Evolutionary conservation across 2,888 invertebrate genomes (phyloP), one percentile per base, ranked within the genome.

Genomic region (Auanema freiburgensis): DNA sequence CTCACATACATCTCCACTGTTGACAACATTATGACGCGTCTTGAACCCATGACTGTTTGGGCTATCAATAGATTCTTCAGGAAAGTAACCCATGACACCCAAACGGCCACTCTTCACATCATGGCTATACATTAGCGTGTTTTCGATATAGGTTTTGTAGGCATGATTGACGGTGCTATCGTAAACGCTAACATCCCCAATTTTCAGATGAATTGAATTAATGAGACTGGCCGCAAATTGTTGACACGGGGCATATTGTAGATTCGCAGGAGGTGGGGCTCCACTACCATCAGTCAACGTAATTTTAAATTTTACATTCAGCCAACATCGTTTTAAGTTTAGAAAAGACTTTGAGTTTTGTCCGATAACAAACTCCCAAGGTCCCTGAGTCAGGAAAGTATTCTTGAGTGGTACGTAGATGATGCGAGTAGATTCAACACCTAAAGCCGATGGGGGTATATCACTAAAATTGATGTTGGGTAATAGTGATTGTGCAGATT

Each of bases 61-160:
- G 12, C 14, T 14, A 14, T 43, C 14, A 11, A 43, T 12, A 11
- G 11, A 11, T 43, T 43, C 43, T 43, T 43, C 43, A 43, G 14
- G 14, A 11, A 12, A 11, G 43, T 43, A 43, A 43, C 43, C 43
- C 11, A 11, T 12, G 14, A 43, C 14, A 12, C 14, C 12, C 43
- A 43, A 43, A 14, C 12, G 14, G 14, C 12, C 11, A 12, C 14
- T 11, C 14, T 43, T 43, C 12, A 43, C 43, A 12, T 43, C 43
- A 12, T 43, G 11, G 43, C 43, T 43, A n/a, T n/a, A n/a, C n/a
- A n/a, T n/a, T n/a, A n/a, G n/a, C n/a, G n/a, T n/a, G n/a, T n/a
- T n/a, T n/a, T 43, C 43, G 14, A 43, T 43, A 14, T 43, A 43
- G 43, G 12, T 43, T 43, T 43, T 43, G 43, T 43, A 43, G 43